phyloP scores from a whole-genome alignment of 2,113 vertebrate genomes.

The Mirza zaza region DNA sequence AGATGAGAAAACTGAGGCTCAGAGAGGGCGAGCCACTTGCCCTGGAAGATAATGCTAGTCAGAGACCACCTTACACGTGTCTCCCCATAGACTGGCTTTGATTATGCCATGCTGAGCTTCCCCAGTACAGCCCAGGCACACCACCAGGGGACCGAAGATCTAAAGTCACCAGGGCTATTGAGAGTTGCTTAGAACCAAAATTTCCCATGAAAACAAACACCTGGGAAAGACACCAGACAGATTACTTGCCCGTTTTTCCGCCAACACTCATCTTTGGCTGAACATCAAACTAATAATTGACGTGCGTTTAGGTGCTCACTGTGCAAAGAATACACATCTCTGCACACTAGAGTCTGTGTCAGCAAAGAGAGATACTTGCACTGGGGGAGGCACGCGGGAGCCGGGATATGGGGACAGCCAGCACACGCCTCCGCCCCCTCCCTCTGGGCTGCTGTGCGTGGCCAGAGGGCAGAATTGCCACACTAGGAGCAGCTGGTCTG shows the following conservation, averaged over 20 bases:
- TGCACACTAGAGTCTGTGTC: not conserved
- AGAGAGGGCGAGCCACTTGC: not conserved
- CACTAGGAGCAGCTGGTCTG: accelerated
- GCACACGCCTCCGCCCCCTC: not conserved
- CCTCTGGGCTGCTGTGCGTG: not conserved
- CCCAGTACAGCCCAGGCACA: not conserved
- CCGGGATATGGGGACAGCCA: accelerated
- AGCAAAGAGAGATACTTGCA: not conserved
- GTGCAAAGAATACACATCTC: not conserved
- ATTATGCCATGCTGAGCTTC: not conserved
- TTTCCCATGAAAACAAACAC: not conserved
- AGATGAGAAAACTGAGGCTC: not conserved
- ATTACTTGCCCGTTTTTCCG: not conserved
- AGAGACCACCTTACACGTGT: not conserved
- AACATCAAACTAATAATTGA: not conserved
- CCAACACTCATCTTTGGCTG: not conserved
- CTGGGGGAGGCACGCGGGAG: accelerated
- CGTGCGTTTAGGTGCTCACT: not conserved
- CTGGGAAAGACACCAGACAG: not conserved
- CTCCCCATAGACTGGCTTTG: accelerated
- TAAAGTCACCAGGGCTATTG: not conserved
- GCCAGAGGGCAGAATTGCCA: not conserved
- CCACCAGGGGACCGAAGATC: not conserved
- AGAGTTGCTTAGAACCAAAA: not conserved
- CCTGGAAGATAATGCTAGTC: not conserved